Percentiles rank a stretch among this genome's conserved stretches.
These are phyloP conservation scores for Peromyscus eremicus DNA, from an alignment of 2,797 vertebrate genomes.

Conservation along the genomic window DNA sequence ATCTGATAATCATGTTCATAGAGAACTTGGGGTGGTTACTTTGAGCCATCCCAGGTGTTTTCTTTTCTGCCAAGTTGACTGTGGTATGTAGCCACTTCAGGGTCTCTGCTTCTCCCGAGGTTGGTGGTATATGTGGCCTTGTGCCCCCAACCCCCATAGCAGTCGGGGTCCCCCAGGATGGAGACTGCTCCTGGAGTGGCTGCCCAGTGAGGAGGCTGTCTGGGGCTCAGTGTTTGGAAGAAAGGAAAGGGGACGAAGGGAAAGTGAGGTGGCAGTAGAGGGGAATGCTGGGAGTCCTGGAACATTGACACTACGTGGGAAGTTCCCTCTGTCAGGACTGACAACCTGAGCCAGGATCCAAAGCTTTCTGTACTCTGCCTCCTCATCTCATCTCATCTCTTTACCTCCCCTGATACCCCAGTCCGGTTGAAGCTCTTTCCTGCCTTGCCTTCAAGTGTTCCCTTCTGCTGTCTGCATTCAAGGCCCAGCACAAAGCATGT, in stretches of 20 bases:
- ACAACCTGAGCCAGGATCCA: neutral
- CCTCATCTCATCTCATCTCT: neutral
- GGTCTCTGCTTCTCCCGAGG: constrained; percentile 58
- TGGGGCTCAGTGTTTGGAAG: neutral
- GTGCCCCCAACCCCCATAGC: neutral
- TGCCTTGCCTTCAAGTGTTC: neutral
- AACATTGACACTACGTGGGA: rapidly evolving
- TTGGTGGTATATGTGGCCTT: constrained; percentile 73
- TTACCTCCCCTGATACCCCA: rapidly evolving
- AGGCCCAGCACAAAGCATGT: neutral
- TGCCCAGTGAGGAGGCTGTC: neutral
- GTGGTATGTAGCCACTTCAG: constrained; percentile 63
- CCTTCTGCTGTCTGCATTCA: neutral
- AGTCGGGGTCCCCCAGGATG: constrained; percentile 46
- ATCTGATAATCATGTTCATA: constrained; percentile 81
- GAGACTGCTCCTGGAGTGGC: neutral
- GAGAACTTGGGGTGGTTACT: constrained; percentile 72
- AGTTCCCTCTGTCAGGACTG: rapidly evolving
- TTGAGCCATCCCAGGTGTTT: constrained; percentile 65
- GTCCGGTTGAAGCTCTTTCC: too few species aligned
- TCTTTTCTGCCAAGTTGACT: constrained; percentile 82
- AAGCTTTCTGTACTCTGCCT: neutral
- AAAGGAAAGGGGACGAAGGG: neutral
- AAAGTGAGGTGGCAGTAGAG: neutral
- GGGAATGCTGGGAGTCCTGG: neutral